These are phyloP conservation scores for Phalacrocorax pelagicus DNA, from an alignment of 2,113 vertebrate species.

Conservation along the genomic window DNA sequence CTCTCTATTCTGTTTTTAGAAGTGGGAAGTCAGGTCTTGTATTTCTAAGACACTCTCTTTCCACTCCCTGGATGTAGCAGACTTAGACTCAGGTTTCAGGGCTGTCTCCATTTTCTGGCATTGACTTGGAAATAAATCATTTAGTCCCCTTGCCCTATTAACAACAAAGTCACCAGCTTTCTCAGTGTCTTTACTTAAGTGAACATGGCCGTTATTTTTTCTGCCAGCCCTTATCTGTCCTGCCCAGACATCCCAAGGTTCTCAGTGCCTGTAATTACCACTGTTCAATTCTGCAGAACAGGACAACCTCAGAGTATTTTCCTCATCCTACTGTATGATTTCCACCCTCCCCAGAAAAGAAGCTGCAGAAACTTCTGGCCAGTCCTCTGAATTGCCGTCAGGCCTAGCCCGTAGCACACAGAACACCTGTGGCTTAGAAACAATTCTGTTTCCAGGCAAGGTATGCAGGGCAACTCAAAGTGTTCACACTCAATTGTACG, in stretches of 20 bases:
- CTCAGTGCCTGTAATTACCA: neutral
- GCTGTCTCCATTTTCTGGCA: neutral
- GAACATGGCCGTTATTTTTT: neutral
- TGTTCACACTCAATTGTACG: rapidly evolving
- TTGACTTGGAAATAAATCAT: conserved; percentile 10
- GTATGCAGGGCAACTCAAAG: neutral
- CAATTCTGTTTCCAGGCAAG: neutral
- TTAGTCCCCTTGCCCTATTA: neutral
- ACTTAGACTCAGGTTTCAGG: neutral
- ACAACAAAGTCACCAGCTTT: neutral
- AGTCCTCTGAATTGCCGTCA: conserved; percentile 41
- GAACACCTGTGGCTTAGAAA: neutral
- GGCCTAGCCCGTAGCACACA: neutral
- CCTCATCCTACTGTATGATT: conserved; percentile 45
- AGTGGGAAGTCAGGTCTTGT: neutral
- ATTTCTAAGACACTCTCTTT: neutral
- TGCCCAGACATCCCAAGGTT: conserved; percentile 11
- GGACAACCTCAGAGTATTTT: neutral
- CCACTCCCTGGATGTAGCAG: neutral
- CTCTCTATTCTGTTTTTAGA: neutral
- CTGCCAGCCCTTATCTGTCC: conserved; percentile 6
- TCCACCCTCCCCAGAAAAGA: conserved; percentile 46
- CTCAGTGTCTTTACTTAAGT: neutral
- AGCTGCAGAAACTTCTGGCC: conserved; percentile 49
- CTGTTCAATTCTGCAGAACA: conserved; percentile 4